Base-by-base conservation (phyloP, 2,888 invertebrate genomes). In the Stenodera caucasica region DNA sequence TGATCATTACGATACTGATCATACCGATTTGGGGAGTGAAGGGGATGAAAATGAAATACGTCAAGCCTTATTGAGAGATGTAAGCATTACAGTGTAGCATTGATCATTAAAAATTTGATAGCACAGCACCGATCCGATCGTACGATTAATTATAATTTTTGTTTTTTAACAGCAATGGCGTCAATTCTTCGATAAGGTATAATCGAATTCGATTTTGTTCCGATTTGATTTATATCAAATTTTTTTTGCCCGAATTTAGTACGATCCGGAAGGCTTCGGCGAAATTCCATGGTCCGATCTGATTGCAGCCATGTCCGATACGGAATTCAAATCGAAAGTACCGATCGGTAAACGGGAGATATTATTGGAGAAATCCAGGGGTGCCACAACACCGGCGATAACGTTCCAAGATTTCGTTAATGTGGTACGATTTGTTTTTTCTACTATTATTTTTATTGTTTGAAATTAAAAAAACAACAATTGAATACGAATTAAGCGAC, bases 321-420 rank as follows among this genome's bases (percentile, higher is more conserved):
- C 76, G 14, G 80, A 80, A 58, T 81, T 80, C 63, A 71, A 78
- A 35, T 78, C 80, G 60, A 68, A 77, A 29, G 80, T 81, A 33
- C 76, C 76, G 49, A 73, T 76, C 4, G 81, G 81, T 51, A 81
- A 81, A 69, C 70, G 80, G 30, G 80, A 81, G 82, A 86, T 90
- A 65, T 82, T 92, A 40, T 80, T 88, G 73, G 90, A 91, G 73
- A 88, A 90, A 79, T 88, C 90, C 35, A 85, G 85, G 70, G 88
- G 86, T 74, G 84, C 90, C 29, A 86, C 85, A 67, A 86, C 87
- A 70, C 86, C 89, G 61, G 92, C 93, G 61, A 91, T 95, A 73
- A 94, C 94, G 37, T 95, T 94, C 82, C 94, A 95, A 83, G 94
- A 95, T 78, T 95, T 95, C 81, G 92, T 95, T 70, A 94, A 94